These are phyloP conservation scores for Cichlasoma orientale DNA, from an alignment of 2,797 vertebrate genomes.

Conservation along the genomic window DNA sequence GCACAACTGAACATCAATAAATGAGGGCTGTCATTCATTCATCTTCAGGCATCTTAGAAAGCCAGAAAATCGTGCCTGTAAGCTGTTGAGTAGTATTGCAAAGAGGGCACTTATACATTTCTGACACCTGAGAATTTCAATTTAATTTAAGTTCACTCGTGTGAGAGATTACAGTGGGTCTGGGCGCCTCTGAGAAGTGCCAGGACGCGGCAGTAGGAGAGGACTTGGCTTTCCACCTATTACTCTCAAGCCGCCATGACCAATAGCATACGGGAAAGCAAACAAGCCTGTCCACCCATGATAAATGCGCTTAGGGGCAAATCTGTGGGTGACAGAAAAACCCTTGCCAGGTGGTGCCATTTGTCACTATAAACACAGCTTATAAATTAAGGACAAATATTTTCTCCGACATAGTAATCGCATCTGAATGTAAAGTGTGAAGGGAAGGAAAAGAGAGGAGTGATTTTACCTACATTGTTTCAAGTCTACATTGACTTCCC, in stretches of 20 bases:
- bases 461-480: slow-evolving; percentile 2
- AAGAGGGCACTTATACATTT: slow-evolving; percentile 40
- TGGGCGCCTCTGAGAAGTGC: slow-evolving; percentile 42
- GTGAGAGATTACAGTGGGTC: slow-evolving; percentile 61
- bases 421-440: slow-evolving; percentile 16
- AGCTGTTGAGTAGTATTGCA: slow-evolving; percentile 28
- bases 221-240: slow-evolving; percentile 66
- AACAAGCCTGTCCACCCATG: slow-evolving; percentile 55
- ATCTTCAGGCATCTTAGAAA: slow-evolving; percentile 1
- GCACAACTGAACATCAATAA: slow-evolving; percentile 29
- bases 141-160: slow-evolving; percentile 66
- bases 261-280: slow-evolving; percentile 56
- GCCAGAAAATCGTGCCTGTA: not conserved
- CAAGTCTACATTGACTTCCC: slow-evolving; percentile 1
- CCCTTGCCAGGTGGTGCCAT: slow-evolving; percentile 39
- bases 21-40: slow-evolving; percentile 44
- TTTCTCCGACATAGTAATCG: slow-evolving; percentile 14
- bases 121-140: slow-evolving; percentile 63
- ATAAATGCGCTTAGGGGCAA: slow-evolving; percentile 62
- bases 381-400: slow-evolving; percentile 37
- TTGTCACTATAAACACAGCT: slow-evolving; percentile 28
- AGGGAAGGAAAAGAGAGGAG: not conserved
- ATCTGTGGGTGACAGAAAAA: slow-evolving; percentile 42
- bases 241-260: slow-evolving; percentile 67
- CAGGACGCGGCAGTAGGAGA: slow-evolving; percentile 49